Percentiles rank a stretch among this genome's conserved stretches.
phyloP scores from a whole-genome alignment of 2,113 vertebrate species.

The Rhinichthys klamathensis region DNA sequence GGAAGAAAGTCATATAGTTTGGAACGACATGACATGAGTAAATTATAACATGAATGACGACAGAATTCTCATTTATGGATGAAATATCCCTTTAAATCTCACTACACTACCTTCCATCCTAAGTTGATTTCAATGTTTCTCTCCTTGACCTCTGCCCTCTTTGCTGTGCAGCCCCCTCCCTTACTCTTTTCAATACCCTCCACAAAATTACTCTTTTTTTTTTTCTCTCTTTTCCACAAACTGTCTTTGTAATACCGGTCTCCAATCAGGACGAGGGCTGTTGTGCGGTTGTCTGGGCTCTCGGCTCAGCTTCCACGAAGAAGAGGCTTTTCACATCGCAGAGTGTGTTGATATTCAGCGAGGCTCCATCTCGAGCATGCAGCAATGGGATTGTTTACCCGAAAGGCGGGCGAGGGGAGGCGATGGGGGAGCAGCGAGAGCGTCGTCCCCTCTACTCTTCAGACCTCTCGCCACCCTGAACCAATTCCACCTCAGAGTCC shows the following conservation, averaged over 20 bases:
- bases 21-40: neutral
- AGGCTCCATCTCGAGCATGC: slow-evolving; percentile 70
- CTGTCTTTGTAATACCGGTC: slow-evolving; percentile 16
- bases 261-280: slow-evolving; percentile 25
- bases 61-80: too few relatives aligned
- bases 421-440: neutral
- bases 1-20: neutral
- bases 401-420: neutral
- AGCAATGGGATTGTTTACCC: slow-evolving; percentile 69
- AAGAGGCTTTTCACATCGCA: slow-evolving; percentile 40
- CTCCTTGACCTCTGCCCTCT: neutral
- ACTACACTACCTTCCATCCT: neutral
- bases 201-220: neutral
- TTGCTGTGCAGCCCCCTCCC: neutral
- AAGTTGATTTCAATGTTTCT: slow-evolving; percentile 5
- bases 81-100: too few relatives aligned
- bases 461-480: slow-evolving; percentile 57
- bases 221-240: neutral
- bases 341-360: slow-evolving; percentile 69
- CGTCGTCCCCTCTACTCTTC: slow-evolving; percentile 55
- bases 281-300: neutral
- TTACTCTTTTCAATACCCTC: slow-evolving; percentile 10
- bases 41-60: neutral
- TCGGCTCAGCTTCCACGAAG: neutral
- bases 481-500: slow-evolving; percentile 70